Conservation (phyloP, 2,888 invertebrate genomes). For the Pimpla rufipes region DNA sequence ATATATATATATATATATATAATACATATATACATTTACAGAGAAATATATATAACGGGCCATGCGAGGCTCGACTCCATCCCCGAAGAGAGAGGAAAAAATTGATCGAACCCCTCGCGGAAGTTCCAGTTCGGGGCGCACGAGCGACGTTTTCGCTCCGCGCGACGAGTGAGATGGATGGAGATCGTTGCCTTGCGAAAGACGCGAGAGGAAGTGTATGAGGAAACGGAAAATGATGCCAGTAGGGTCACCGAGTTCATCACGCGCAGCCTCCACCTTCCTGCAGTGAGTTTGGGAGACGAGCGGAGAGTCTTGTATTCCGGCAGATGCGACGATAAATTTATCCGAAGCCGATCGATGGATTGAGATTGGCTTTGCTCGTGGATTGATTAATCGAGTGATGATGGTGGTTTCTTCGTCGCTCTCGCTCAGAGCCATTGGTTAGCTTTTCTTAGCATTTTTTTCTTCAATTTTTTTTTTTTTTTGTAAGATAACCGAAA, state of each 20-base stretch:
- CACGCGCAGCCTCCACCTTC: conserved; percentile 24
- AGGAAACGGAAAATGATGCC: conserved; percentile 46
- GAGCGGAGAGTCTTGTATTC: conserved; percentile 58
- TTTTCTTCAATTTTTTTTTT: conserved; percentile 2
- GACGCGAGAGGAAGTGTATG: conserved; percentile 25
- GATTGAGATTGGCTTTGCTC: conserved; percentile 27
- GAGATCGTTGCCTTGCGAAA: conserved; percentile 39
- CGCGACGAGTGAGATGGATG: conserved; percentile 60
- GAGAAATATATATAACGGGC: too few relatives aligned
- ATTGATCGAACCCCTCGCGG: conserved; percentile 75
- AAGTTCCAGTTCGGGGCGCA: conserved; percentile 57
- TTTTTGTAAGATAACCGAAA: conserved; percentile 17
- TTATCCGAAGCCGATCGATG: conserved; percentile 58
- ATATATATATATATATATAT: background rate
- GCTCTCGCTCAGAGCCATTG: background rate
- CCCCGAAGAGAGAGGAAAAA: conserved; percentile 62
- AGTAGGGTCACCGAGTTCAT: conserved; percentile 67
- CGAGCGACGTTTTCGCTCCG: conserved; percentile 48
- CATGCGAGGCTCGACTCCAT: background rate
- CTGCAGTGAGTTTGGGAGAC: conserved; percentile 22
- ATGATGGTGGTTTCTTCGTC: conserved; percentile 62
- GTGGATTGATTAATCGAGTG: conserved; percentile 67
- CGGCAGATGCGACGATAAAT: conserved; percentile 63
- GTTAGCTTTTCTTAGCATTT: conserved; percentile 9
- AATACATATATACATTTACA: background rate